Percentiles rank a stretch among this genome's conserved stretches.
phyloP scores from a whole-genome alignment of 1,140 invertebrate genomes.

The Brachionus koreanus region DNA sequence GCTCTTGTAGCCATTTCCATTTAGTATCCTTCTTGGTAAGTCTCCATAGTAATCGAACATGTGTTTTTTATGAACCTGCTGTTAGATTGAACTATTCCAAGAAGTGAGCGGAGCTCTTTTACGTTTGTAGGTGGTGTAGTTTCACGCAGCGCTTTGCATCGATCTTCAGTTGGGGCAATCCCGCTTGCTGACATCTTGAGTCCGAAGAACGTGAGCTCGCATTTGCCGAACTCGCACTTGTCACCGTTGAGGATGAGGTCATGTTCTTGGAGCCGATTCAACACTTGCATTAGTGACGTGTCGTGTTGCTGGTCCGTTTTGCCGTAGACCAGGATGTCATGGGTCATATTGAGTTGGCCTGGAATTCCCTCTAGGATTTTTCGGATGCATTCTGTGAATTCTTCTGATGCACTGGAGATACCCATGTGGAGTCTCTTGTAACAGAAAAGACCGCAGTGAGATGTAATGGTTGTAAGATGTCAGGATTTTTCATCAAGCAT shows the following conservation, averaged over 20 bases:
- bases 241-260: conserved; percentile 51
- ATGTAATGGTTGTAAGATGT: conserved; percentile 57
- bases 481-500: conserved; percentile 37
- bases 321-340: conserved; percentile 49
- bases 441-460: conserved; percentile 55
- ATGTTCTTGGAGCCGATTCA: conserved; percentile 45
- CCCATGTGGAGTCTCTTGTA: conserved; percentile 57
- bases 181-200: conserved; percentile 47
- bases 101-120: conserved; percentile 43
- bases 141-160: conserved; percentile 40
- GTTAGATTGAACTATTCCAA: neutral
- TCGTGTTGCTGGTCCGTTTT: conserved; percentile 47
- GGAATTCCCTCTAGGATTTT: conserved; percentile 45
- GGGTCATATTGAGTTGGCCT: conserved; percentile 45
- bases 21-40: conserved; percentile 49
- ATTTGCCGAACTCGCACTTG: conserved; percentile 53
- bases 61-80: neutral
- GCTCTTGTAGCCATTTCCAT: conserved; percentile 46
- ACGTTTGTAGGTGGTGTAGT: conserved; percentile 40
- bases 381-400: conserved; percentile 46
- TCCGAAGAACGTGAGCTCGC: conserved; percentile 51
- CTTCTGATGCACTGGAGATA: conserved; percentile 48
- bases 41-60: conserved; percentile 45
- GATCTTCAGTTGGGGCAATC: conserved; percentile 44
- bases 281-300: conserved; percentile 46